Percentiles rank a stretch among this genome's conserved stretches.
Evolutionary conservation across 2,797 vertebrate genomes (phyloP).

Genomic region (Fundulus diaphanus): DNA sequence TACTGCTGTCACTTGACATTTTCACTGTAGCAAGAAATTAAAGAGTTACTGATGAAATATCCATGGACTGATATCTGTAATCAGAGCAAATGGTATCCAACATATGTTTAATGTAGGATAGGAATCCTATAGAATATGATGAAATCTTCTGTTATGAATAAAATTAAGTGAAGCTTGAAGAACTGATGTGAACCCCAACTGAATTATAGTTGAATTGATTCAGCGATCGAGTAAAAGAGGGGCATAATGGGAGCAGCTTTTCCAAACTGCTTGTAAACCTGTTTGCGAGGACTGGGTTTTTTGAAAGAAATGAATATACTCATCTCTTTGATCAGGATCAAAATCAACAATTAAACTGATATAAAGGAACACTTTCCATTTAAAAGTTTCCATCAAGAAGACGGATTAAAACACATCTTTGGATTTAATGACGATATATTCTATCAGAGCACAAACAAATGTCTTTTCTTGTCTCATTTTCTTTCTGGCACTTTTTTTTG

Average conservation of each 20-base stretch:
- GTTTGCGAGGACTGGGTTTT: not conserved
- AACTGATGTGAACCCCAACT: conserved; percentile 28
- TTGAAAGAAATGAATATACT: not conserved
- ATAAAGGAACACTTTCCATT: not conserved
- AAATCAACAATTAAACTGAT: not conserved
- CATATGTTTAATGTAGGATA: no score
- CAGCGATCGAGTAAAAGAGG: conserved; percentile 18
- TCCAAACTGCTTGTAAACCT: conserved; percentile 29
- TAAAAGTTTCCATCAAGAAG: not conserved
- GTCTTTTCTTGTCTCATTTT: conserved; percentile 12
- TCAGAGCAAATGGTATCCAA: no score
- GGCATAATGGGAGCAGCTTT: conserved; percentile 58
- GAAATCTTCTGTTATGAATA: no score
- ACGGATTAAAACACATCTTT: not conserved
- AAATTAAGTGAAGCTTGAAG: not conserved
- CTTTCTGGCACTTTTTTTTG: not conserved
- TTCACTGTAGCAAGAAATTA: not conserved
- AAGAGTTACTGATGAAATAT: conserved; percentile 13
- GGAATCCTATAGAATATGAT: no score
- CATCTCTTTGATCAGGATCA: not conserved
- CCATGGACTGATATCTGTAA: not conserved
- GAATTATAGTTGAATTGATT: conserved; percentile 4
- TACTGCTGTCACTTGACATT: not conserved
- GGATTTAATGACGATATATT: not conserved
- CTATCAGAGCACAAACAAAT: not conserved